Conservation (phyloP, 2,888 invertebrate species). For the Liodrosophila aerea region DNA sequence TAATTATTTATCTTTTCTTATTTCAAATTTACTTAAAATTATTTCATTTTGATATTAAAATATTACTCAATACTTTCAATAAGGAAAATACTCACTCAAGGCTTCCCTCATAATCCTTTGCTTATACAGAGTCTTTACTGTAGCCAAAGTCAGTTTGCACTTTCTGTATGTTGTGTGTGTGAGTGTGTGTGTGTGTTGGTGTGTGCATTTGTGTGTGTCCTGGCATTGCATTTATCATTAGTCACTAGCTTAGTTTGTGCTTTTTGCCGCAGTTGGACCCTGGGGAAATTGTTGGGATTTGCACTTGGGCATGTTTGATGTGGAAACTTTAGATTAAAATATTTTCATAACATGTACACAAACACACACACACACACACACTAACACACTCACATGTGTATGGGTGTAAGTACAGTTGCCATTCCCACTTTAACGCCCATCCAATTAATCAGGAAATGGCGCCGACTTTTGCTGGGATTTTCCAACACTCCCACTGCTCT, state of each 20-base stretch:
- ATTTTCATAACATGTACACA: slow-evolving; percentile 55
- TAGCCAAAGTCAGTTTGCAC: too few relatives aligned
- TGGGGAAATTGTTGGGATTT: slow-evolving; percentile 55
- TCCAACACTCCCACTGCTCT: slow-evolving; percentile 2
- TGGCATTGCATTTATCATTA: slow-evolving; percentile 67
- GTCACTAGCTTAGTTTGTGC: slow-evolving; percentile 60
- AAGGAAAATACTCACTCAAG: too few relatives aligned
- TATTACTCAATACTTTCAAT: too few relatives aligned
- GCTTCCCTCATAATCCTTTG: too few relatives aligned
- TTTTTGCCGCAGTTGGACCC: slow-evolving; percentile 25
- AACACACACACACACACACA: slow-evolving; percentile 34
- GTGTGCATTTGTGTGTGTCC: slow-evolving; percentile 6
- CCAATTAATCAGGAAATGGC: slow-evolving; percentile 40
- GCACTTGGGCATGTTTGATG: slow-evolving; percentile 70
- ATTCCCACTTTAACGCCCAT: neutral
- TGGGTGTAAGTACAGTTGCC: slow-evolving; percentile 6
- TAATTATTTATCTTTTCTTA: too few relatives aligned
- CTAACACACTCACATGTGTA: neutral
- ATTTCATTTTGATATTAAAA: too few relatives aligned
- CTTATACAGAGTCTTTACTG: too few relatives aligned
- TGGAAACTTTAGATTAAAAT: slow-evolving; percentile 79
- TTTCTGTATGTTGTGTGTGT: too few relatives aligned
- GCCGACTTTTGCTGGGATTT: slow-evolving; percentile 24
- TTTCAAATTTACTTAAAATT: too few relatives aligned
- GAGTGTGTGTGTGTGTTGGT: slow-evolving; percentile 1